Base-by-base conservation (phyloP, 2,113 vertebrate genomes). In the Oreocharis arfaki region DNA sequence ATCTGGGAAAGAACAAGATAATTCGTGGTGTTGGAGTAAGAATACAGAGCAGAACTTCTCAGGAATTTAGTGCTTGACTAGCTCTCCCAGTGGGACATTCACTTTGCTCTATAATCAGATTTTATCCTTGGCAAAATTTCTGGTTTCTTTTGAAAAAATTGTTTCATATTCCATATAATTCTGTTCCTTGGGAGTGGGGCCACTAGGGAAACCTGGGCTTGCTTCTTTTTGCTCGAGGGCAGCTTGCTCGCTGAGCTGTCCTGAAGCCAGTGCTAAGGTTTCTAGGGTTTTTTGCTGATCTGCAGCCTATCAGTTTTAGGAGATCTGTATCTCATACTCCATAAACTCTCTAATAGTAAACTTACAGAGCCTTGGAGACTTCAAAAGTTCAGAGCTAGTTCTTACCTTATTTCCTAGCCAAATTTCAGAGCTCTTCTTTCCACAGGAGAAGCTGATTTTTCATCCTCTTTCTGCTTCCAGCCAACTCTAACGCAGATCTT, bases 341-440 rank as follows among this genome's bases (percentile, higher is more conserved):
- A 37, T 92, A 90, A 95, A 90, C 56, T 95, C 32, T 74, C 65
- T 65, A 73, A 84, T 30, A 76, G 69, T 91, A 74, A 91, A 89
- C n/a, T 79, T 87, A 68, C 28, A 87, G 65, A 94, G 67, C 94
- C 87, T 92, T 94, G 49, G 93, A 95, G 89, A 82, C 77, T 79
- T 95, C 27, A 68, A 10, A 94, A 95, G 81, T 91, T 94, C 91
- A 89, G 64, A 95, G 41, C 26, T 93, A 59, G 46, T 82, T 91
- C 61, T 87, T 87, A 63, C 33, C 81, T 93, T 84, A 79, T 91
- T 91, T 96, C n/a, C 28, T 71, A 94, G 93, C 60, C 84, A 95
- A 74, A 68, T 92, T 78, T 84, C 61, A 26, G 21, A 39, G 52
- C 82, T 92, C 56, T 64, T 67, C 10, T 89, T 95, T 96, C 60